Conservation (phyloP, 1,140 invertebrate species). For the Bombus sylvicola region DNA sequence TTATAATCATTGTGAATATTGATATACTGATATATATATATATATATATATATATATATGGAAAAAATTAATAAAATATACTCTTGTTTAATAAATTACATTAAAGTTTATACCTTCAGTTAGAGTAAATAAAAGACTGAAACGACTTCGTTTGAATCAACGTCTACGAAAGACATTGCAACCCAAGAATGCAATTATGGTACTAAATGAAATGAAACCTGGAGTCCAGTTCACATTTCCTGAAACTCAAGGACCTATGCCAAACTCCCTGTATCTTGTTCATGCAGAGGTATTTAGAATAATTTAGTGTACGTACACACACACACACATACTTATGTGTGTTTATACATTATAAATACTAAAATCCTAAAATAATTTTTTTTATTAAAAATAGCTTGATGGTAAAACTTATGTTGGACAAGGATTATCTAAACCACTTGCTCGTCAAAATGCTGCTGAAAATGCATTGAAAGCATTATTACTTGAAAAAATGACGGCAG, state of each 20-base stretch:
- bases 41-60: too few relatives aligned
- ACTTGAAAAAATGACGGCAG: conserved; percentile 86
- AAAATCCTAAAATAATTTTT: neutral
- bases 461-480: conserved; percentile 88
- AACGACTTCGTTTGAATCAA: conserved; percentile 87
- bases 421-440: conserved; percentile 83
- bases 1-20: conserved; percentile 74
- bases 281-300: conserved; percentile 78
- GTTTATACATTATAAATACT: neutral
- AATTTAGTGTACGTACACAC: neutral
- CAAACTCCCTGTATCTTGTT: conserved; percentile 79
- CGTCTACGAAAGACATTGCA: conserved; percentile 86
- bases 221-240: conserved; percentile 81
- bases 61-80: conserved; percentile 28
- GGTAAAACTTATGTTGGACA: conserved; percentile 83
- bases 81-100: conserved; percentile 15
- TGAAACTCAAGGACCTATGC: conserved; percentile 76
- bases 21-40: conserved; percentile 65
- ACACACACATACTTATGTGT: too few relatives aligned
- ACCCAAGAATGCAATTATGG: conserved; percentile 93
- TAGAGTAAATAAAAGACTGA: conserved; percentile 81
- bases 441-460: conserved; percentile 88
- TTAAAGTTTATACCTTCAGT: conserved; percentile 64
- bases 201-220: conserved; percentile 91
- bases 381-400: conserved; percentile 79